These are phyloP conservation scores for Philhelius pedissequus DNA, from an alignment of 2,888 invertebrate species.

Conservation along the genomic window DNA sequence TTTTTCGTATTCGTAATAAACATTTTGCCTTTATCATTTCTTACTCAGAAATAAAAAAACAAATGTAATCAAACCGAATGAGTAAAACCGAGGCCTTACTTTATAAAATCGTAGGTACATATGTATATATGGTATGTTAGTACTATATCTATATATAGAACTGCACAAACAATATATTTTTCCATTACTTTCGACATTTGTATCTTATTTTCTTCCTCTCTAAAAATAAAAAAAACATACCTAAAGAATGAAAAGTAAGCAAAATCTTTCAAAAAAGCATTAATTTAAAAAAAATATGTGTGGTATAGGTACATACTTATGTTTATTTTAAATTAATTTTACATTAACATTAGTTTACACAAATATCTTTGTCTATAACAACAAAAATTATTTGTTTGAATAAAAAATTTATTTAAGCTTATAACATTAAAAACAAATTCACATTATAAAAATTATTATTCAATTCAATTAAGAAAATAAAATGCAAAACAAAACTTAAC, in stretches of 20 bases:
- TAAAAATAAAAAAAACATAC: neutral
- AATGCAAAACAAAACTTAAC: neutral
- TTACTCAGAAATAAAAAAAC: no score
- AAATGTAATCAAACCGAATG: no score
- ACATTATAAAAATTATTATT: neutral
- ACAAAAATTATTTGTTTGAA: neutral
- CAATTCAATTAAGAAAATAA: neutral
- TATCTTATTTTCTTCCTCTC: neutral
- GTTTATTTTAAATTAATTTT: neutral
- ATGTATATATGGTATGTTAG: no score
- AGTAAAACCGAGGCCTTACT: no score
- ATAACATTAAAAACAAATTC: neutral
- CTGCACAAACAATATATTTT: no score
- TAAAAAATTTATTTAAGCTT: neutral
- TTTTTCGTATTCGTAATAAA: no score
- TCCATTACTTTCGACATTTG: neutral
- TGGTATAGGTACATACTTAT: neutral
- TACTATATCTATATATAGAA: no score
- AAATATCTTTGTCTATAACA: neutral
- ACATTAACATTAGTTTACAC: no score
- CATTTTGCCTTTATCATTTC: no score
- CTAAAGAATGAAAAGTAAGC: neutral
- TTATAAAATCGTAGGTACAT: no score
- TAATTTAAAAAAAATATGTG: neutral
- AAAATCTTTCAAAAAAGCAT: neutral